These are phyloP conservation scores for Drepana arcuata DNA, from an alignment of 1,140 invertebrate species.

Conservation along the genomic window DNA sequence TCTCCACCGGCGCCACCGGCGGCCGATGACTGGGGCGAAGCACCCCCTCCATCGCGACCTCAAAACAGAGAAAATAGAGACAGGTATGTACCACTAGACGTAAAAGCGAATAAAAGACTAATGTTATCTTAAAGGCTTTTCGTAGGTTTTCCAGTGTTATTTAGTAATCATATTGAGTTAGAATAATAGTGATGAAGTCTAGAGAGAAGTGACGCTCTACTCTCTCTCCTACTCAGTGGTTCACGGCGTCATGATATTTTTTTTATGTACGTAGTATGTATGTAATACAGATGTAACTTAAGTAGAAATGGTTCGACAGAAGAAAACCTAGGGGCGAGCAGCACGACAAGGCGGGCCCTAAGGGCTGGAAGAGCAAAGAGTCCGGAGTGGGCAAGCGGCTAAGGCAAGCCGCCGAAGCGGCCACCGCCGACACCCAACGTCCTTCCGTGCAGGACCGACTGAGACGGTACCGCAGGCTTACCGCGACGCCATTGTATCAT, in stretches of 20 bases:
- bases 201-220: no score
- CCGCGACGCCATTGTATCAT: no score
- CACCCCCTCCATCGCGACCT: conserved; percentile 3
- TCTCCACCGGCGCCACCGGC: conserved; percentile 10
- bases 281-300: no score
- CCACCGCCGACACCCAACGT: conserved; percentile 34
- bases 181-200: no score
- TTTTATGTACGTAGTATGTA: no score
- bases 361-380: conserved; percentile 42
- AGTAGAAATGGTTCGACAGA: conserved; percentile 47
- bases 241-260: no score
- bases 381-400: conserved; percentile 41
- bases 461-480: conserved; percentile 51
- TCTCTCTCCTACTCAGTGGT: no score
- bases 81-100: conserved; percentile 3
- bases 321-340: conserved; percentile 48
- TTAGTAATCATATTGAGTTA: no score
- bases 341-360: conserved; percentile 27
- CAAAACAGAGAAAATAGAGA: not conserved
- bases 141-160: no score
- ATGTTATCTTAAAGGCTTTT: no score
- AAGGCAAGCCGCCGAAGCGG: conserved; percentile 43
- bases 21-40: conserved; percentile 36
- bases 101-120: no score
- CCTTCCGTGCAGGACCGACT: conserved; percentile 43